Base-by-base conservation (phyloP, 2,797 vertebrate species). In the Coracias cyanogaster region DNA sequence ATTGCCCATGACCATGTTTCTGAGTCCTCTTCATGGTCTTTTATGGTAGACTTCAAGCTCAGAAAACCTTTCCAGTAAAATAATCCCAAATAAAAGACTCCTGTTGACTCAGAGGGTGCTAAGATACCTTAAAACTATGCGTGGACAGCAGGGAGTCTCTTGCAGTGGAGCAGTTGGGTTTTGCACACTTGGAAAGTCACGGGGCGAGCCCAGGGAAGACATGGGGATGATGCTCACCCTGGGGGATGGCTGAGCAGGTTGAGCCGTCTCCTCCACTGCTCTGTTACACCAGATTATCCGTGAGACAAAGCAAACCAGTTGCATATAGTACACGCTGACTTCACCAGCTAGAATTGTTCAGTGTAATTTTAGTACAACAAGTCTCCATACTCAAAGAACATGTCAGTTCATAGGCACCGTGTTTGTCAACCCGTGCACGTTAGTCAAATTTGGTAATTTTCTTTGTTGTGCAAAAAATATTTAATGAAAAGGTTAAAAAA, bases 331-430 rank as follows among this genome's bases (percentile, higher is more conserved):
- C 22, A 28, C 61, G 7, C 10, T 70, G 80, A 49, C 48, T 60
- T 84, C 70, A 60, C 8, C 31, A 79, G 15, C 17, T 39, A 13
- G 0, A 0, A 10, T 16, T 45, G 28, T 54, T 84, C 85, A 18
- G 66, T 72, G 9, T 7, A 37, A 62, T 64, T 86, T 54, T 51
- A 25, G 29, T 58, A 4, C 37, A 81, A 57, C 9, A 45, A 25
- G 21, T 81, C 31, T 65, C 31, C 21, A 49, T 54, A 71, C 15
- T 57, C 14, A 20, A 41, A 39, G 19, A 58, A 5, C 2, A 1
- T 39, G 25, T 66, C 17, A 10, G 18, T 74, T 89, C 37, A 10
- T 5, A 43, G 35, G 19, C 0, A 0, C 19, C 16, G 9, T 66
- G 9, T n/a, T 70, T 82, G 20, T 83, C 3, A 1, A 8, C 74